A percentile compares a stretch with the other conserved stretches of the same genome.
Evolutionary conservation across 2,113 vertebrate species (phyloP).

Genomic region (Trogon surrucura): DNA sequence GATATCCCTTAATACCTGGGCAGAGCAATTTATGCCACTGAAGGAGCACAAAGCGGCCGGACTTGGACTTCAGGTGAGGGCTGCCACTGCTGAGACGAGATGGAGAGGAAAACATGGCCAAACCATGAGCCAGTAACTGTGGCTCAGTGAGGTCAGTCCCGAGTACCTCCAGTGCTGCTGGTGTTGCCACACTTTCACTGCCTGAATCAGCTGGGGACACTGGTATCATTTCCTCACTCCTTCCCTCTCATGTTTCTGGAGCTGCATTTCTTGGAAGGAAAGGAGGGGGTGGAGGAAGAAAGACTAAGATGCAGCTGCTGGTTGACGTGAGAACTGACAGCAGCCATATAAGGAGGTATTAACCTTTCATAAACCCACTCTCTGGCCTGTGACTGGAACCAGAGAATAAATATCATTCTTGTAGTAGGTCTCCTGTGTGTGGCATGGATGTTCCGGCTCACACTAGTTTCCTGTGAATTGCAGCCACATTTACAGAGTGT

Average conservation of each 20-base stretch:
- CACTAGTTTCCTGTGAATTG: background rate
- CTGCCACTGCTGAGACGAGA: background rate
- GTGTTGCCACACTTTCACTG: background rate
- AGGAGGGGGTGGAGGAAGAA: background rate
- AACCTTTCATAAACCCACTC: slow-evolving; percentile 64
- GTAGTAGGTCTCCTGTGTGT: background rate
- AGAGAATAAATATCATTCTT: background rate
- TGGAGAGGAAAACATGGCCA: background rate
- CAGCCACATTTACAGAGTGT: background rate
- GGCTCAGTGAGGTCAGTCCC: fast-evolving
- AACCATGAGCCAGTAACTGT: background rate
- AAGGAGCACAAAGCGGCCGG: background rate
- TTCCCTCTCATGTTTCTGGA: background rate
- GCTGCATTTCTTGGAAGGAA: background rate
- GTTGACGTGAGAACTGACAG: slow-evolving; percentile 25
- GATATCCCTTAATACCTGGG: background rate
- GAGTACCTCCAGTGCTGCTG: too few species aligned
- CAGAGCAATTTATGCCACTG: background rate
- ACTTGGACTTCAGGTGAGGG: background rate
- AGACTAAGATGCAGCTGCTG: background rate
- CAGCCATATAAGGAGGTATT: slow-evolving; percentile 53
- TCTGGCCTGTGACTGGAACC: slow-evolving; percentile 40
- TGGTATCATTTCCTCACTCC: background rate
- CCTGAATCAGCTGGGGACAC: background rate
- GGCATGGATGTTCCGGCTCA: background rate